These are phyloP conservation scores for Ricordea florida DNA, from an alignment of 92 coral and sea anemone species.

Conservation along the genomic window DNA sequence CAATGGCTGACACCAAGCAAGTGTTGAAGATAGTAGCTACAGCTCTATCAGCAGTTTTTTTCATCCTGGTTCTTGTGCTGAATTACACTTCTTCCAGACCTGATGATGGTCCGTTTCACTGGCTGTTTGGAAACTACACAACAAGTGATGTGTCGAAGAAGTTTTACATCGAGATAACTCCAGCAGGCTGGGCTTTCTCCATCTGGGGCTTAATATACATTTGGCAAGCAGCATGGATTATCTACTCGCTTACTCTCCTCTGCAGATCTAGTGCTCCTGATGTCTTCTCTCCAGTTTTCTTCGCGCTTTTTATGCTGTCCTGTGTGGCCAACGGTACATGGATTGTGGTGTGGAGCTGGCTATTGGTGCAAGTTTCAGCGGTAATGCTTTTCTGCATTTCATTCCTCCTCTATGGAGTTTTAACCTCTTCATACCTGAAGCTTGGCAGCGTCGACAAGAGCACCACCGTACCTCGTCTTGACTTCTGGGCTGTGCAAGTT, in stretches of 20 bases:
- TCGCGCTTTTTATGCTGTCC: constrained; percentile 44
- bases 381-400: constrained; percentile 52
- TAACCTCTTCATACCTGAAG: constrained; percentile 66
- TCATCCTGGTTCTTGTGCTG: constrained; percentile 11
- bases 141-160: constrained; percentile 69
- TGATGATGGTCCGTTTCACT: constrained; percentile 39
- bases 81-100: constrained; percentile 38
- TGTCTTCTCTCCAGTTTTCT: constrained; percentile 54
- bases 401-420: constrained; percentile 50
- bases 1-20: not conserved
- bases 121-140: constrained; percentile 45
- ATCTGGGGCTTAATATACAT: constrained; percentile 92
- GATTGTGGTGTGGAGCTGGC: constrained; percentile 69
- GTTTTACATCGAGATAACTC: constrained; percentile 78
- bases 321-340: constrained; percentile 60
- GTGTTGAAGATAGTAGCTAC: not conserved
- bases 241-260: constrained; percentile 73
- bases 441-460: constrained; percentile 35
- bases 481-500: constrained; percentile 61
- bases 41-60: not conserved
- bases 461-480: constrained; percentile 28
- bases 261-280: constrained; percentile 56
- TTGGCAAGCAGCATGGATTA: constrained; percentile 74
- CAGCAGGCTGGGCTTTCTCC: constrained; percentile 94
- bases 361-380: constrained; percentile 45